Evolutionary conservation across 2,113 vertebrate species (phyloP), one percentile per base, ranked within the genome.

Genomic region (Poecilia latipinna): DNA sequence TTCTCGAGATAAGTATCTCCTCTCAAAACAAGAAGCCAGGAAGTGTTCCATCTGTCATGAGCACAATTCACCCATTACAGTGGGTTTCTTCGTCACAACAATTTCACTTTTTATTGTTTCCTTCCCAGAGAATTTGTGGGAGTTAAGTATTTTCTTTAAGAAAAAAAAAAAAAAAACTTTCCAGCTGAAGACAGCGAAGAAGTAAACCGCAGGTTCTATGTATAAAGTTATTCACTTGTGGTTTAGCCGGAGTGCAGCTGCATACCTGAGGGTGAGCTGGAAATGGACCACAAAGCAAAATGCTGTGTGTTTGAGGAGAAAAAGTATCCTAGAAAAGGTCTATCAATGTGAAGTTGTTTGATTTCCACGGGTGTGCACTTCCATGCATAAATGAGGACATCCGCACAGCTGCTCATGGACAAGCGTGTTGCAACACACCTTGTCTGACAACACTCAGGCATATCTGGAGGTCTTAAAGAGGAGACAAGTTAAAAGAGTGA

Each of bases 401-500:
- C 87, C 28, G 73, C 82, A 82, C 82, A 89, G 83, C 86, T 91
- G 87, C 86, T 83, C 65, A 37, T 29, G 26, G 76, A 83, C 57
- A 78, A 84, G 79, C 84, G 72, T 89, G 95, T 94, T 94, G 94
- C 91, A 92, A 93, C 94, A 94, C 95, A 94, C 94, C 95, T 96
- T 91, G 94, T 94, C 91, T 68, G 94, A 94, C 95, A 96, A 96
- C 96, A 89, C 84, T 93, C 91, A 89, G 91, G 91, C 90, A 90
- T 95, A 95, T 97, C 94, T 96, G 95, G 94, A 96, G 94, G 92
- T 94, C 92, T 96, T 92, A 94, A 95, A 93, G 84, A 93, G 91
- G 64, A 94, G 86, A 91, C 83, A 92, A 91, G 90, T 94, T 89
- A 71, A 91, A 95, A 93, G 86, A 89, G 87, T 61, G 22, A 83